phyloP scores from a whole-genome alignment of 37 sponge, comb jelly and placozoan genomes.

The Eunapius fragilis region DNA sequence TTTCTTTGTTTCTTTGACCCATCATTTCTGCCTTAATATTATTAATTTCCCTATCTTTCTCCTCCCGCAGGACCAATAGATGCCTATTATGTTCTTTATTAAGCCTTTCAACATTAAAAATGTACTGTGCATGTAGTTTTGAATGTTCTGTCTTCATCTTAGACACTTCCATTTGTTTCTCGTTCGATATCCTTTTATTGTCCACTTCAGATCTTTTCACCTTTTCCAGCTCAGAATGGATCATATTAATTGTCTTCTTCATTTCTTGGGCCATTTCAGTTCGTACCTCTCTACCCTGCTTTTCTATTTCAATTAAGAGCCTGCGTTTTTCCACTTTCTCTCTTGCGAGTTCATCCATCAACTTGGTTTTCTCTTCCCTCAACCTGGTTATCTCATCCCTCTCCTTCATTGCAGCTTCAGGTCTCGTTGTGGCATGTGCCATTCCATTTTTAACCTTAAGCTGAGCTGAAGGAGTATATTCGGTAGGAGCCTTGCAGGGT shows the following conservation, averaged over 20 bases:
- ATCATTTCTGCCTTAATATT: neutral
- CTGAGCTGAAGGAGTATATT: neutral
- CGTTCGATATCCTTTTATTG: neutral
- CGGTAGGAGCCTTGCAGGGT: neutral
- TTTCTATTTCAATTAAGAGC: too few species aligned
- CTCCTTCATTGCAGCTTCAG: too few species aligned
- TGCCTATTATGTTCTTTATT: neutral
- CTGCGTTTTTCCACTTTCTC: too few species aligned
- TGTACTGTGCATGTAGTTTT: neutral
- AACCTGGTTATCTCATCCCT: too few species aligned
- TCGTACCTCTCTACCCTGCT: too few species aligned
- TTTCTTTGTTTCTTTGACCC: neutral
- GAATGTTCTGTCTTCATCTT: neutral
- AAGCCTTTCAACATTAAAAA: too few species aligned
- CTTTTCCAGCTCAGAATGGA: neutral
- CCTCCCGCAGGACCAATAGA: too few species aligned
- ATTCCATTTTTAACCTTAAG: neutral
- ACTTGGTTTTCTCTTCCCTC: too few species aligned
- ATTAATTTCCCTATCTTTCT: neutral
- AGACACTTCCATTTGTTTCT: neutral
- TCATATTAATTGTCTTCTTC: neutral
- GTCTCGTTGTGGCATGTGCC: neutral
- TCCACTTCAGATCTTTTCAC: neutral
- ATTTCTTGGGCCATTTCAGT: neutral
- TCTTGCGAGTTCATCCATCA: too few species aligned